Evolutionary conservation across 2,888 invertebrate species (phyloP).

Genomic region (Andrena fulva): DNA sequence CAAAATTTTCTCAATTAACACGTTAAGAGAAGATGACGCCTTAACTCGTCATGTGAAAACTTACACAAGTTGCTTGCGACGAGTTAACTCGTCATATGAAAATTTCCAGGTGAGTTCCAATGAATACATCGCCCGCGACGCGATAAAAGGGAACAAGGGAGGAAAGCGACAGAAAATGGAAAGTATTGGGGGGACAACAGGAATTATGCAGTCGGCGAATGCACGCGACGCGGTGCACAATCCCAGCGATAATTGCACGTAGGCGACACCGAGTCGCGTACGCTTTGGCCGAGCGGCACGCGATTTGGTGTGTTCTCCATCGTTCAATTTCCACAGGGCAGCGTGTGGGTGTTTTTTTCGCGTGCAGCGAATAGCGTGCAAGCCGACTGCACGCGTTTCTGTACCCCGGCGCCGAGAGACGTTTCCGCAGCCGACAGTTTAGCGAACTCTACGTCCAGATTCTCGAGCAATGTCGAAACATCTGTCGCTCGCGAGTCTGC

Average conservation of each 20-base stretch:
- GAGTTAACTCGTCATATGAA: too few relatives aligned
- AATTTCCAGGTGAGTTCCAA: too few relatives aligned
- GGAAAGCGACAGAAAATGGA: conserved; percentile 4
- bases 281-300: conserved; percentile 27
- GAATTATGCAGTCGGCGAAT: not conserved
- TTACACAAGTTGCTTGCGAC: too few relatives aligned
- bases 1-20: too few relatives aligned
- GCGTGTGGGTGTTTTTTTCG: conserved; percentile 35
- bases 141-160: not conserved
- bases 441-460: not conserved
- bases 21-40: too few relatives aligned
- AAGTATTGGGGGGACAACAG: not conserved
- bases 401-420: not conserved
- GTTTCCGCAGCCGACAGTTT: not conserved
- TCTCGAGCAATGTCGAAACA: not conserved
- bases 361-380: conserved; percentile 8
- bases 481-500: not conserved
- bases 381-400: not conserved
- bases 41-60: too few relatives aligned
- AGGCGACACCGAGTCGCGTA: conserved; percentile 47
- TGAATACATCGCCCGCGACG: too few relatives aligned
- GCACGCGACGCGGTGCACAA: conserved; percentile 32
- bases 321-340: conserved; percentile 33
- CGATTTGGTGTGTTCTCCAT: conserved; percentile 32
- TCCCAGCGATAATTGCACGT: conserved; percentile 37